Conservation (phyloP, 2,797 vertebrate species). For the Melopsittacus undulatus region DNA sequence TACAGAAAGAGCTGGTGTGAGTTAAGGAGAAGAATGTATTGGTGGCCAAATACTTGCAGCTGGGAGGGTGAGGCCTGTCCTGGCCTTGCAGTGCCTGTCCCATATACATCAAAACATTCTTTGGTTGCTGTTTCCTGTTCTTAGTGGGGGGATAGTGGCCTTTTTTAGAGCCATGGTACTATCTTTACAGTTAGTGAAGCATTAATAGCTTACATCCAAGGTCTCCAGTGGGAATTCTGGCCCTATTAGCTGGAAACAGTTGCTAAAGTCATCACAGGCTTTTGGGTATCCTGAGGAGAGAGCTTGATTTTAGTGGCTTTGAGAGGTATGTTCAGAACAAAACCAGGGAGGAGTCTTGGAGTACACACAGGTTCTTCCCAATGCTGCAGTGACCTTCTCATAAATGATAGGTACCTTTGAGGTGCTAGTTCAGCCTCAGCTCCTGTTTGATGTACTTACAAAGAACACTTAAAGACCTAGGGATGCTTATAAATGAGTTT, state of each 20-base stretch:
- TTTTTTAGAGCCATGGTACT: not conserved
- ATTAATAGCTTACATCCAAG: not conserved
- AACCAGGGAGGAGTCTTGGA: not conserved
- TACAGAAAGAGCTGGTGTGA: not conserved
- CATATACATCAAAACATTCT: not conserved
- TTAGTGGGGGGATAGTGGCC: not conserved
- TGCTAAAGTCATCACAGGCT: not conserved
- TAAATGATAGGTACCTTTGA: not conserved
- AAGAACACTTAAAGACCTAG: not conserved
- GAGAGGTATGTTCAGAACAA: not conserved
- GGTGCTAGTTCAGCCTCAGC: not conserved
- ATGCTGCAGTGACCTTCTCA: not conserved
- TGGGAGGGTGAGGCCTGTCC: not conserved
- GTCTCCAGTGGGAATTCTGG: not conserved
- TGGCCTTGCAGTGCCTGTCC: not conserved
- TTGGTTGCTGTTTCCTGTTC: conserved; percentile 2
- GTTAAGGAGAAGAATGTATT: conserved; percentile 3
- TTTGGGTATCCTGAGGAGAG: not conserved
- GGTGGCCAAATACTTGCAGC: not conserved
- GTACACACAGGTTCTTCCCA: not conserved
- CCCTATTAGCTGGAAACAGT: not conserved
- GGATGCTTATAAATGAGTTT: not conserved
- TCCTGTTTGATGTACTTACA: not conserved
- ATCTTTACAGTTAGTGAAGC: not conserved
- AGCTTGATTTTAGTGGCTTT: not conserved